Evolutionary conservation across 2,888 invertebrate genomes (phyloP).

Genomic region (Julus scandinavius): DNA sequence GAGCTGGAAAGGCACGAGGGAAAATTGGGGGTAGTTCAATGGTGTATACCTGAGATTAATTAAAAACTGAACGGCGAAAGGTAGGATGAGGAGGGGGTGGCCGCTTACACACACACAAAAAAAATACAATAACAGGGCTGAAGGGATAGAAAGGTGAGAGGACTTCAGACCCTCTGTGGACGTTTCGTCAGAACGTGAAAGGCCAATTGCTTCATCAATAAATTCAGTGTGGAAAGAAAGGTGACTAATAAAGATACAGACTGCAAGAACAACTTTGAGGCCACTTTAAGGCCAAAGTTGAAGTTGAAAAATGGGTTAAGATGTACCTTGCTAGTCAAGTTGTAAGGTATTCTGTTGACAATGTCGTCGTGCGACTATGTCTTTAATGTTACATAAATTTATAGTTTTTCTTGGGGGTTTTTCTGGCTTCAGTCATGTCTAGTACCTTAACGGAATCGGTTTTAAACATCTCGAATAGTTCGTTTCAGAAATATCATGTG

Average conservation of each 20-base stretch:
- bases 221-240: background rate
- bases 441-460: too few species aligned
- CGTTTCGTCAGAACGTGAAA: conserved; percentile 10
- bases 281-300: background rate
- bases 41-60: conserved; percentile 35
- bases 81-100: conserved; percentile 23
- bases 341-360: background rate
- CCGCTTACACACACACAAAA: background rate
- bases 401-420: too few species aligned
- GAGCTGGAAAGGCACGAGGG: conserved; percentile 26
- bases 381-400: too few species aligned
- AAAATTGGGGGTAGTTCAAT: conserved; percentile 23
- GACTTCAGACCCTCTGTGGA: conserved; percentile 4
- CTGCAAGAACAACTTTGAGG: background rate
- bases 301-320: conserved; percentile 25
- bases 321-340: background rate
- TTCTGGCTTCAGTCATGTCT: too few species aligned
- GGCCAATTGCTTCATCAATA: conserved; percentile 28
- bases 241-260: conserved; percentile 2
- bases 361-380: too few species aligned
- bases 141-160: conserved; percentile 24
- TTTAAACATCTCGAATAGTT: too few species aligned
- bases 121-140: background rate
- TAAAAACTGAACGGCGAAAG: conserved; percentile 33
- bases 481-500: too few species aligned